A percentile compares a stretch with the other conserved stretches of the same genome.
phyloP scores from a whole-genome alignment of 2,888 invertebrate genomes.

The Tetragnatha montana region DNA sequence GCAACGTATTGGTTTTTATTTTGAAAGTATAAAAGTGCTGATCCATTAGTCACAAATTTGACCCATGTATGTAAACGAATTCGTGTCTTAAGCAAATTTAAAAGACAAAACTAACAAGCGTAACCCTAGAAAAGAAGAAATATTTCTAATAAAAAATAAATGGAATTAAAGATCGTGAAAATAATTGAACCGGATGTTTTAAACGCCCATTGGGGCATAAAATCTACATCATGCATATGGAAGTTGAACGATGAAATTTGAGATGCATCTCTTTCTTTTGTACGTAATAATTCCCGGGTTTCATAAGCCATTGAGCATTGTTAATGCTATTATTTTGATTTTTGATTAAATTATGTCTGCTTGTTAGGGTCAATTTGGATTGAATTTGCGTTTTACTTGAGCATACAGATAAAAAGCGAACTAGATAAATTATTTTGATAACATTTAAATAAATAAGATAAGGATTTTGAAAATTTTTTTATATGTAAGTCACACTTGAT shows the following conservation, averaged over 20 bases:
- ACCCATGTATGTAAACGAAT: too few species aligned
- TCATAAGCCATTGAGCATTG: conserved; percentile 56
- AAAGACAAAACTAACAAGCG: background rate
- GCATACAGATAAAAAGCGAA: too few species aligned
- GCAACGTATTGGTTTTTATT: too few species aligned
- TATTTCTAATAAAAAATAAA: background rate
- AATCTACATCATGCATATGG: background rate
- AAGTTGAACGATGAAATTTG: background rate
- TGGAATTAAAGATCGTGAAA: conserved; percentile 2
- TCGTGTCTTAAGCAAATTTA: background rate
- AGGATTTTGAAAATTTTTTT: too few species aligned
- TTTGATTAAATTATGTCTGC: conserved; percentile 12
- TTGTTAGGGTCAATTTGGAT: conserved; percentile 63
- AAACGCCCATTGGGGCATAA: background rate
- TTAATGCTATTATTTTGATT: background rate
- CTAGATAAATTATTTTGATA: too few species aligned
- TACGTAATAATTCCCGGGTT: background rate
- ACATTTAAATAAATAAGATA: too few species aligned
- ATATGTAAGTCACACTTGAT: too few species aligned
- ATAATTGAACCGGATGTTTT: background rate
- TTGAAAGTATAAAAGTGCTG: too few species aligned
- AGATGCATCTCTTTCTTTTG: background rate
- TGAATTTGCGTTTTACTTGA: conserved; percentile 45
- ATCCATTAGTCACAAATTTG: too few species aligned
- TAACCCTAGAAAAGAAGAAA: background rate